These are phyloP conservation scores for Cololabis saira DNA, from an alignment of 2,113 vertebrate species.

Conservation along the genomic window DNA sequence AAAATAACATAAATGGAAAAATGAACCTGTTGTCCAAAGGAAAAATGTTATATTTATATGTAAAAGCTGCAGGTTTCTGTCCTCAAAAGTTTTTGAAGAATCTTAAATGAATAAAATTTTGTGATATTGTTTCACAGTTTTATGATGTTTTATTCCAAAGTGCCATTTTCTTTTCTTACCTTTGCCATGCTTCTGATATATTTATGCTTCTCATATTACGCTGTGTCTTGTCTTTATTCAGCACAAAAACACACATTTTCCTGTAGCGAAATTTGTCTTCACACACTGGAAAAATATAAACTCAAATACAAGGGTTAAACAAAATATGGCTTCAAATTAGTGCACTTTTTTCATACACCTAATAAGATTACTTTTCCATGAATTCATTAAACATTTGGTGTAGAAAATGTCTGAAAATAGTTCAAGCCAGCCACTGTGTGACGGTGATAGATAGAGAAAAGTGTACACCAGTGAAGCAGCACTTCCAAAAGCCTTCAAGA, in stretches of 20 bases:
- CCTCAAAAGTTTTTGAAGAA: slow-evolving; percentile 55
- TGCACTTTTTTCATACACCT: too few species aligned
- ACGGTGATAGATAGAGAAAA: too few species aligned
- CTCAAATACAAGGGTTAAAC: not conserved
- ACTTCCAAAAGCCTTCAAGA: not conserved
- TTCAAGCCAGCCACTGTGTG: too few species aligned
- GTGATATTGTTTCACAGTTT: slow-evolving; percentile 18
- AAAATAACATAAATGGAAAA: not conserved
- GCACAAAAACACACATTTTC: not conserved
- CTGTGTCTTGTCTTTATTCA: too few species aligned
- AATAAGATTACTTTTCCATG: too few species aligned
- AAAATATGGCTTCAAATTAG: too few species aligned
- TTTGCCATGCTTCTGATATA: not conserved
- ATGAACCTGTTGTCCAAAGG: slow-evolving; percentile 2
- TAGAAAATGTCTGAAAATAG: too few species aligned
- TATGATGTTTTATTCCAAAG: not conserved
- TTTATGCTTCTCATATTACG: too few species aligned
- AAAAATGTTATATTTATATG: slow-evolving; percentile 64
- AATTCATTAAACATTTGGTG: too few species aligned
- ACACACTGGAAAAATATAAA: not conserved
- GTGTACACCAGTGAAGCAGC: not conserved
- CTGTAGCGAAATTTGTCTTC: not conserved
- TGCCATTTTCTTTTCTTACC: not conserved
- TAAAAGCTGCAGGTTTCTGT: slow-evolving; percentile 57
- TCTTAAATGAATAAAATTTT: slow-evolving; percentile 75